Conservation (phyloP, 1,140 invertebrate species). For the Diprion similis region DNA sequence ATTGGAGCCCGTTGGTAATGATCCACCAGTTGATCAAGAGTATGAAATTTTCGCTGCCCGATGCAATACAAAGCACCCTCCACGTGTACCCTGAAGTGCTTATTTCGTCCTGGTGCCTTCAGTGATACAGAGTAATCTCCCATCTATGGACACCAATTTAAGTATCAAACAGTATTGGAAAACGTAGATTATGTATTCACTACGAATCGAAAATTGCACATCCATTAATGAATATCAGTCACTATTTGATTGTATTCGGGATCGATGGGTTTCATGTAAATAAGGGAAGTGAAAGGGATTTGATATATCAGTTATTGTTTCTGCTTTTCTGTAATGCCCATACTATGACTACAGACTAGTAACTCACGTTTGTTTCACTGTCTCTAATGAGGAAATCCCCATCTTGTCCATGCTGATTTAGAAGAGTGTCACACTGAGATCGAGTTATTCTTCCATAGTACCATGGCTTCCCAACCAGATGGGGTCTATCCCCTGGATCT, state of each 20-base stretch:
- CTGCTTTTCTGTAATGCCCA: slow-evolving; percentile 1
- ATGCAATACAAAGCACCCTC: slow-evolving; percentile 95
- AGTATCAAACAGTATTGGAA: slow-evolving; percentile 13
- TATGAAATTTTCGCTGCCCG: slow-evolving; percentile 96
- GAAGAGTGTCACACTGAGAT: slow-evolving; percentile 91
- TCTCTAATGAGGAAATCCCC: slow-evolving; percentile 98
- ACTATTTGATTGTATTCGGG: background rate
- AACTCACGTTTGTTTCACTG: slow-evolving; percentile 97
- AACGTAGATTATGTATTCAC: background rate
- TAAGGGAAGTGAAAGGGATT: slow-evolving; percentile 14
- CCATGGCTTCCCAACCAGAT: slow-evolving; percentile 86
- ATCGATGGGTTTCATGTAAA: slow-evolving; percentile 8
- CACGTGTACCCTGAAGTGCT: slow-evolving; percentile 98
- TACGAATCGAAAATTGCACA: no score
- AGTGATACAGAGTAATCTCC: slow-evolving; percentile 98
- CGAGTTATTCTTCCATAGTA: slow-evolving; percentile 96
- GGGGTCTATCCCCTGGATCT: slow-evolving; percentile 68
- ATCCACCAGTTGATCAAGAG: slow-evolving; percentile 94
- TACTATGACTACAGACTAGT: background rate
- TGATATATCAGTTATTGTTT: background rate
- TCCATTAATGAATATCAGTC: no score
- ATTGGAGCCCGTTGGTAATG: slow-evolving; percentile 99
- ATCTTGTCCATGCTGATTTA: slow-evolving; percentile 93
- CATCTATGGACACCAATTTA: slow-evolving; percentile 71
- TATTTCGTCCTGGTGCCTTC: slow-evolving; percentile 96